Base-by-base conservation (phyloP, 1,140 invertebrate genomes). In the Papilio polyxenes region DNA sequence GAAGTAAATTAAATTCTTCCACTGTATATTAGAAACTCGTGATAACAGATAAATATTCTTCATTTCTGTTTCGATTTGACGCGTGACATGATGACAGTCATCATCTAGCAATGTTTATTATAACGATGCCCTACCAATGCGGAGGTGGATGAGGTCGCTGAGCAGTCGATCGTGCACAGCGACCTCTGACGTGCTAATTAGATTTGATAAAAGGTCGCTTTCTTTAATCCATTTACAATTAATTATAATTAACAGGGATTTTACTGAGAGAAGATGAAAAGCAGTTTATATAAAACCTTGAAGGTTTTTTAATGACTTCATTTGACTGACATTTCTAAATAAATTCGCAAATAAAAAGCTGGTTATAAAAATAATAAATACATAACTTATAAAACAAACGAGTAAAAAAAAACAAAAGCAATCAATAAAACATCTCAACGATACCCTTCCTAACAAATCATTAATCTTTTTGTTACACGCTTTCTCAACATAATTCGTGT, bases 161-260 rank as follows among this genome's bases (percentile, higher is more conserved):
- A 51, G 8, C 48, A 76, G 75, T 20, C 75, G 37, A 11, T 76
- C 23, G 31, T 72, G 31, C 10, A 69, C 5, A 40, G 13, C 65
- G 49, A 15, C 75, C 49, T 77, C 48, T 53, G 11, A 9, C 23
- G 75, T 53, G 48, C 10, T 77, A 77, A 77, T 77, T 53, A 13
- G 75, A 77, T 77, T 37, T 11, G 4, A 77, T 77, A 77, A 77
- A 77, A 77, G 75, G 75, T 53, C 75, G 65, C 23, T 77, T 77
- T 49, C 5, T 49, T 51, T 53, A 77, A 77, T 51, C 75, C 48
- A 53, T 51, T 77, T 77, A 77, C 8, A 15, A 77, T 76, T 65
- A 65, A 31, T 65, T 65, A 65, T 65, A 65, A 65, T 72, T 72
- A 72, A 72, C 23, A 6, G 31, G 31, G 65, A 72, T 72, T 72